A percentile compares a stretch with the other conserved stretches of the same genome.
Evolutionary conservation across 2,113 vertebrate genomes (phyloP).

Genomic region (Larimichthys crocea): DNA sequence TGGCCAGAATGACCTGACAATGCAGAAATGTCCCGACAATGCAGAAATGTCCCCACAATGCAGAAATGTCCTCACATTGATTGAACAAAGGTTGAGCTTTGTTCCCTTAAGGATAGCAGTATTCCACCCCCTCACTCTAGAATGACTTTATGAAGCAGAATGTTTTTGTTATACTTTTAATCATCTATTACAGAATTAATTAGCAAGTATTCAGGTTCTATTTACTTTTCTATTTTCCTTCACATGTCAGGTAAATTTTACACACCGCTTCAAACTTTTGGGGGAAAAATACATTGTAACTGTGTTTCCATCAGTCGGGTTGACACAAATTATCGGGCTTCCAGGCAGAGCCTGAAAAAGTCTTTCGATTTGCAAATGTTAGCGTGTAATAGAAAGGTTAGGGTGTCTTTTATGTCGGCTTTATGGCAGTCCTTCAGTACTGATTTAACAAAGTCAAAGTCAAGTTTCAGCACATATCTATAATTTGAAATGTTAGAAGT

Average conservation of each 20-base stretch:
- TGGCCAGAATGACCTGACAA: background rate
- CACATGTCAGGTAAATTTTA: slow-evolving; percentile 1
- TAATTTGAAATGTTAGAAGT: background rate
- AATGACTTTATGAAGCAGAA: background rate
- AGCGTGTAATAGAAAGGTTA: background rate
- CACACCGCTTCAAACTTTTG: background rate
- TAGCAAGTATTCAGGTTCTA: background rate
- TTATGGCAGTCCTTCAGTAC: background rate
- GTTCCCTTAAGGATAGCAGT: background rate
- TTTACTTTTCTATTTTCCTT: slow-evolving; percentile 4
- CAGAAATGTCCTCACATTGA: background rate
- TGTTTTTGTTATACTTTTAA: background rate
- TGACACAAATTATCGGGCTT: background rate
- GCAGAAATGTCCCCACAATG: too few relatives aligned
- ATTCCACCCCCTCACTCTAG: background rate
- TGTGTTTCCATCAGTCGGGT: background rate
- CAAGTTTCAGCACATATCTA: background rate
- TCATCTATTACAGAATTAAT: background rate
- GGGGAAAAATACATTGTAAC: background rate
- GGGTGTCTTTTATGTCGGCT: background rate
- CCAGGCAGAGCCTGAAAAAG: background rate
- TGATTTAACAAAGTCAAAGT: background rate
- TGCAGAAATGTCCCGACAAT: too few relatives aligned
- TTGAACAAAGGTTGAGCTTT: background rate
- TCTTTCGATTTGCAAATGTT: background rate